phyloP scores from a whole-genome alignment of 1,140 invertebrate species.

The Zaprionus davidi region DNA sequence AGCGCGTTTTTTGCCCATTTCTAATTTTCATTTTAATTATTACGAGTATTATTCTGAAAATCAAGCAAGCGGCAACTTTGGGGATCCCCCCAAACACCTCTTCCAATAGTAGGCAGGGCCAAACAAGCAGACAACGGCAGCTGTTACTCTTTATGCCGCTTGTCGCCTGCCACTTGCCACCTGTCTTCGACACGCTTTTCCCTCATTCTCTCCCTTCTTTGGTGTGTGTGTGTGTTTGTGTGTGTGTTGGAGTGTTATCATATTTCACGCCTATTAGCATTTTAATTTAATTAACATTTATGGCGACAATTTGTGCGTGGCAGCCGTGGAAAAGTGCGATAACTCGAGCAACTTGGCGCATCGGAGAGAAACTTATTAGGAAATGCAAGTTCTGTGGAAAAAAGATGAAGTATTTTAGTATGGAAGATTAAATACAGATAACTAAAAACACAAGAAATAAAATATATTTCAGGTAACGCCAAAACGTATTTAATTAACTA shows the following conservation, averaged over 20 bases:
- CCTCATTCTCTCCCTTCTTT: background rate
- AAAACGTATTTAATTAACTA: too few species aligned
- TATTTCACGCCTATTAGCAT: constrained; percentile 81
- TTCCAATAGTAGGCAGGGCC: constrained; percentile 22
- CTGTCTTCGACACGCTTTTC: constrained; percentile 36
- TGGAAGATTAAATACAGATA: too few species aligned
- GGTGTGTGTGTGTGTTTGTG: constrained; percentile 7
- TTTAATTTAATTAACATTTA: constrained; percentile 82
- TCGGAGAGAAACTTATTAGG: constrained; percentile 10
- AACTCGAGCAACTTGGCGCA: background rate
- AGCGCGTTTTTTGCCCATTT: constrained; percentile 57
- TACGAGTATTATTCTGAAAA: constrained; percentile 76
- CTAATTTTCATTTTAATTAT: constrained; percentile 82
- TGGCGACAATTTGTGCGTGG: constrained; percentile 71
- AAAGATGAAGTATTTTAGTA: too few species aligned
- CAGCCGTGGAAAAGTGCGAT: constrained; percentile 51
- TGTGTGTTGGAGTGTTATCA: constrained; percentile 66
- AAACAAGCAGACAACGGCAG: constrained; percentile 47
- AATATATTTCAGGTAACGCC: too few species aligned
- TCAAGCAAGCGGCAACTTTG: constrained; percentile 75
- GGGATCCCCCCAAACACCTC: constrained; percentile 16
- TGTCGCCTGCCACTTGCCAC: constrained; percentile 28
- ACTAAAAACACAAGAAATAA: too few species aligned
- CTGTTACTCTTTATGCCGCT: constrained; percentile 65
- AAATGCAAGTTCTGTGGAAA: background rate